Base-by-base conservation (phyloP, 2,888 invertebrate species). In the Aspidapion aeneum region DNA sequence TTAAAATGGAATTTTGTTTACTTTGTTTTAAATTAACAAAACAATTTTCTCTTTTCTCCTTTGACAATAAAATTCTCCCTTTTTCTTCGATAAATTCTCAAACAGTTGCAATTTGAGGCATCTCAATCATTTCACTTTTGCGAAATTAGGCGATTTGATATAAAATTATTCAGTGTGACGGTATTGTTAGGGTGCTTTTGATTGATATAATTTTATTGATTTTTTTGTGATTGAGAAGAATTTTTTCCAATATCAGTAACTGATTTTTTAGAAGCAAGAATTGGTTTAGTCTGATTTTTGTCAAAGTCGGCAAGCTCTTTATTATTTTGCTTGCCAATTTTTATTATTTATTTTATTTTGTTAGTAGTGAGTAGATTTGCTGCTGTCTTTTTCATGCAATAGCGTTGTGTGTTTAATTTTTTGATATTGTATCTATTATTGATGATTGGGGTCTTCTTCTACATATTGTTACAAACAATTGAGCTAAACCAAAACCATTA, bases 401-500 rank as follows among this genome's bases (percentile, higher is more conserved):
- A 16, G 55, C 69, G 59, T 71, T 65, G 58, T 69, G n/a, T n/a
- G n/a, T 60, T 61, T 72, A 73, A 71, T 81, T 81, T 67, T 87
- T 85, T 9, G 86, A 83, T 58, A 90, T 87, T 7, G 89, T 88
- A 72, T 91, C 90, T 61, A 92, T 84, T 78, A 90, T 89, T 2
- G 93, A 90, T 19, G 93, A 93, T 73, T 90, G 87, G 22, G 94
- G 93, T 20, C 95, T 84, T 74, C 98, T 83, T 72, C 93, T 86
- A 66, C 94, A 86, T 1, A 97, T 96, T 1, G 98, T 96, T 71
- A 96, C 84, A 80, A 93, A 98, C 75, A 98, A 98, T 83, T 97
- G 95, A 67, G 96, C 86, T 98, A 98, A 7, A 98, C 96, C 76
- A 94, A 90, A 59, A 96, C 91, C 97, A 98, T 97, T 73, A 98